Evolutionary conservation across 2,113 vertebrate genomes (phyloP).

Genomic region (Actinemys pallida): DNA sequence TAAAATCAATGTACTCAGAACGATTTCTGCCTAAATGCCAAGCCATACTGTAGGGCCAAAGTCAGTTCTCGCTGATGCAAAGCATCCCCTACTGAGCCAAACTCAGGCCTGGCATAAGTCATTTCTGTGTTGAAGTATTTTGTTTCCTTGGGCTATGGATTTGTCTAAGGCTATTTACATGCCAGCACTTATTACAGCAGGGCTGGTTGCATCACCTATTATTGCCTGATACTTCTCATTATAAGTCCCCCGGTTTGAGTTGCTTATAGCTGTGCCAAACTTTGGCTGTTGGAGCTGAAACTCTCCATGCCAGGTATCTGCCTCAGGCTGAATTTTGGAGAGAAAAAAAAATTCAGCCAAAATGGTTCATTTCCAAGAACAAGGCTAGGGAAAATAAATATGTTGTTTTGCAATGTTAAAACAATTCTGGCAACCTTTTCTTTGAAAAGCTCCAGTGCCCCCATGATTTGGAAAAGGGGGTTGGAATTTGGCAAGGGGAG

Average conservation of each 20-base stretch:
- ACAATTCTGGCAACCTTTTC: neutral
- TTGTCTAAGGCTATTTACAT: conserved; percentile 63
- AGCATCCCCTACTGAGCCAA: conserved; percentile 12
- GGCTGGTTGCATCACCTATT: conserved; percentile 75
- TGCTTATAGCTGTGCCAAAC: conserved; percentile 67
- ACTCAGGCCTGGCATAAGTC: conserved; percentile 30
- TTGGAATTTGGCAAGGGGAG: neutral
- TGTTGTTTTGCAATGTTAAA: neutral
- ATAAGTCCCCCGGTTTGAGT: conserved; percentile 65
- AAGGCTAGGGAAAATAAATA: neutral
- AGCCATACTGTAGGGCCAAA: conserved; percentile 10
- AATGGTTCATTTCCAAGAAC: conserved; percentile 11
- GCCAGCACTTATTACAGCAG: conserved; percentile 69
- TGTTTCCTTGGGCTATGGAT: conserved; percentile 64
- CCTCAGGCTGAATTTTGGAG: neutral
- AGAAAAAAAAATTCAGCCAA: conserved; percentile 14
- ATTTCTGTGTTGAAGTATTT: conserved; percentile 57
- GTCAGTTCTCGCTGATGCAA: neutral
- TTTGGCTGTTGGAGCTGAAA: conserved; percentile 56
- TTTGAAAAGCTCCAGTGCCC: neutral
- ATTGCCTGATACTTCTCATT: conserved; percentile 72
- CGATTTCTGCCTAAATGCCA: neutral
- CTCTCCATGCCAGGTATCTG: conserved; percentile 46
- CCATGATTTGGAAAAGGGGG: neutral
- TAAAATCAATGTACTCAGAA: neutral